Evolutionary conservation across 2,113 vertebrate species (phyloP).

Genomic region (Colaptes auratus): DNA sequence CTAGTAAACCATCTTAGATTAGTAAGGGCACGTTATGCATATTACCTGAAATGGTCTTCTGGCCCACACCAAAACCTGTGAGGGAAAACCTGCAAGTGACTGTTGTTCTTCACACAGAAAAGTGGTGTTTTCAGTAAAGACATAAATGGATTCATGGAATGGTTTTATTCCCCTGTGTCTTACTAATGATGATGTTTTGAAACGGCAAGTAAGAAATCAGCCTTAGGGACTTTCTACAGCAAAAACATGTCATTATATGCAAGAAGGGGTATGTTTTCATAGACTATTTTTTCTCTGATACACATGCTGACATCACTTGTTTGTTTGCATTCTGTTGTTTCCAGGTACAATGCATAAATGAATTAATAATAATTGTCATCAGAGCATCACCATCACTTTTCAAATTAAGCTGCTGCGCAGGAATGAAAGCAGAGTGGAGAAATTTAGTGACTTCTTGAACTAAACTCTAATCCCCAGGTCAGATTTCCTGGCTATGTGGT

Average conservation of each 20-base stretch:
- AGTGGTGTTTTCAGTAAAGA: slow-evolving; percentile 33
- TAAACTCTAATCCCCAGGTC: background rate
- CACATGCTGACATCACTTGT: slow-evolving; percentile 1
- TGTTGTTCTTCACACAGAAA: background rate
- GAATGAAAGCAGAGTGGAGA: background rate
- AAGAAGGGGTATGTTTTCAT: slow-evolving; percentile 42
- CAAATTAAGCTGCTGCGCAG: background rate
- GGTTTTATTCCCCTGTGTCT: slow-evolving; percentile 36
- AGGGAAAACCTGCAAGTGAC: slow-evolving; percentile 1
- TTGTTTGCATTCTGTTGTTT: slow-evolving; percentile 40
- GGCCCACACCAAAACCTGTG: slow-evolving; percentile 17
- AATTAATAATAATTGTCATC: background rate
- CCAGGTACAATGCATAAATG: background rate
- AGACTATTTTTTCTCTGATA: slow-evolving; percentile 42
- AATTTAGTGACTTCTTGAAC: background rate
- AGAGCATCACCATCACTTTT: background rate
- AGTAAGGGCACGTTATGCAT: background rate
- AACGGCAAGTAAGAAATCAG: slow-evolving; percentile 36
- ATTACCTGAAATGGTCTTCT: slow-evolving; percentile 47
- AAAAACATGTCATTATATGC: slow-evolving; percentile 69
- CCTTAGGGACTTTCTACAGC: slow-evolving; percentile 47
- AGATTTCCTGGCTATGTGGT: background rate
- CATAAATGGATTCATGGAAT: slow-evolving; percentile 21
- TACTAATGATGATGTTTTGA: slow-evolving; percentile 56
- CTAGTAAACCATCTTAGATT: background rate